Conservation (phyloP, 1,140 invertebrate genomes). For the Trinorchestia longiramus region DNA sequence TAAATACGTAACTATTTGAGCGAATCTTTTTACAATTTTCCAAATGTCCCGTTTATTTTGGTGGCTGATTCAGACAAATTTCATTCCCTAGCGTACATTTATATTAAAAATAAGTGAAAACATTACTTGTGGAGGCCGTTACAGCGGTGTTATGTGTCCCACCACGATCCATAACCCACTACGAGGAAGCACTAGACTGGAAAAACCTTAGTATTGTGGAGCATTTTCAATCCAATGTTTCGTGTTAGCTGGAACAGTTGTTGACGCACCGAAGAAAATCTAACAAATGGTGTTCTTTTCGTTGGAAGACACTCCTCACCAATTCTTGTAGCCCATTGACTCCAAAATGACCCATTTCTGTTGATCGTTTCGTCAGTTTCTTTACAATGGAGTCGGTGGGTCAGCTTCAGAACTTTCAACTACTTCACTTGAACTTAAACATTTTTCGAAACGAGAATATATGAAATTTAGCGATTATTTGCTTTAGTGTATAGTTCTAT, state of each 20-base stretch:
- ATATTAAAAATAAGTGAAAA: background rate
- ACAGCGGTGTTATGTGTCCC: background rate
- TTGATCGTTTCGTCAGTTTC: background rate
- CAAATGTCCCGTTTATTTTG: background rate
- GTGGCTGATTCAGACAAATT: background rate
- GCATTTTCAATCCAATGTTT: background rate
- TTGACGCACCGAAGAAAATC: background rate
- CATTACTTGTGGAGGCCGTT: background rate
- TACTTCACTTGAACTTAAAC: background rate
- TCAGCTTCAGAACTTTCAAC: background rate
- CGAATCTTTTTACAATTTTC: background rate
- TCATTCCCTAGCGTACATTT: background rate
- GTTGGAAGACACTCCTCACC: background rate
- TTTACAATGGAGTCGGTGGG: background rate
- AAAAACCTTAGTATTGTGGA: background rate
- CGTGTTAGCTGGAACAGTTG: background rate
- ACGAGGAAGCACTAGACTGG: background rate
- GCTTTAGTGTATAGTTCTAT: background rate
- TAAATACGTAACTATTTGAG: background rate
- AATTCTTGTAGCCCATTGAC: background rate
- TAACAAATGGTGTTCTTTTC: background rate
- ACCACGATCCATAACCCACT: background rate
- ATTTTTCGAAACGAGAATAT: background rate
- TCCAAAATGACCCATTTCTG: background rate
- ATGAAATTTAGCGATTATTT: background rate